Evolutionary conservation across 2,888 invertebrate species (phyloP), one percentile per base, ranked within the genome.

Genomic region (Agonum fuliginosum): DNA sequence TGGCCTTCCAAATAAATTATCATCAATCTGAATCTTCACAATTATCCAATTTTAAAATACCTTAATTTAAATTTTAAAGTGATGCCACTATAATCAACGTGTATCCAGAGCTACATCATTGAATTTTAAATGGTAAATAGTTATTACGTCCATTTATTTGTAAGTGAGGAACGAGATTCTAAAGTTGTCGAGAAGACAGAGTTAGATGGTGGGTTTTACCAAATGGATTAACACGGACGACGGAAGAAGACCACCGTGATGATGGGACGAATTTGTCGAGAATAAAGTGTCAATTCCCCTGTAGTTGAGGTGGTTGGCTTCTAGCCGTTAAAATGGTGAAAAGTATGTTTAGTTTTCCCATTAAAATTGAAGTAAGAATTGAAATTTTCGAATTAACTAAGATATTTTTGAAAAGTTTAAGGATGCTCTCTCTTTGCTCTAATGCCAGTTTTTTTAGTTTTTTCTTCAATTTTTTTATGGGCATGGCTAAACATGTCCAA

Each of bases 41-140:
- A 54, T 54, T 54, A 54, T 54, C 54, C 54, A 54, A 54, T 54
- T 54, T 54, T 22, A 22, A 54, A 54, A 54, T 54, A 54, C 54
- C 54, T 54, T 22, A n/a, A 54, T 54, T 54, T 54, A 12, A 6
- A 54, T 22, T 0, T 10, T 54, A 54, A 54, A 22, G 20, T 54
- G 54, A 54, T 54, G 5, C 22, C 24, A 24, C n/a, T 54, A 22
- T 54, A 54, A 54, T 54, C 54, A 20, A 54, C 54, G 12, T 54
- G 54, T 54, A 20, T 24, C 3, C 20, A n/a, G n/a, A n/a, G 12
- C 54, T 54, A 24, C 54, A n/a, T 54, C 54, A 54, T 54, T 54
- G 54, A 54, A 54, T 54, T 54, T 54, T 22, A 54, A 54, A 54
- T 54, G 24, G 54, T 54, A 12, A 54, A 54, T 54, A 54, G 24